phyloP scores from a whole-genome alignment of 2,797 vertebrate species.

The Takifugu rubripes region DNA sequence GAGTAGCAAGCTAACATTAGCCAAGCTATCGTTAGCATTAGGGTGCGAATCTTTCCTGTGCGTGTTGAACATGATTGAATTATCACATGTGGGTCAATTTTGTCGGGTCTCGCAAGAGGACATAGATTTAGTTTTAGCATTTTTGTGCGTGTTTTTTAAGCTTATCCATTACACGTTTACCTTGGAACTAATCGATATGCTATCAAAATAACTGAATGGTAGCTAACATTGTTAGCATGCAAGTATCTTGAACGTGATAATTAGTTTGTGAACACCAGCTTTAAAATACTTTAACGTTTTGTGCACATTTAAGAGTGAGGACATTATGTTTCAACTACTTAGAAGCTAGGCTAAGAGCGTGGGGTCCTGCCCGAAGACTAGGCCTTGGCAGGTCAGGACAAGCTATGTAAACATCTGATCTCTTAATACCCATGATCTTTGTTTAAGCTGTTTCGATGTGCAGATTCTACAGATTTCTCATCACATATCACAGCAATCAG shows the following conservation, averaged over 20 bases:
- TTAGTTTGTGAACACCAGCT: no score
- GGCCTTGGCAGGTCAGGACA: conserved; percentile 58
- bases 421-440: background rate
- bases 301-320: background rate
- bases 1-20: conserved; percentile 38
- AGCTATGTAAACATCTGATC: conserved; percentile 24
- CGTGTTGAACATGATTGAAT: conserved; percentile 10
- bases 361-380: conserved; percentile 44
- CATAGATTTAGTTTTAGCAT: conserved; percentile 11
- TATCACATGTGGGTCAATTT: conserved; percentile 5
- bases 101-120: background rate
- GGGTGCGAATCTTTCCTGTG: conserved; percentile 29
- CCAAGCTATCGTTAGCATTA: conserved; percentile 57
- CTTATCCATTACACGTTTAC: background rate
- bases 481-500: background rate
- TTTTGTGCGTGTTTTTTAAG: background rate
- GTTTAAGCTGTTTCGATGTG: background rate
- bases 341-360: conserved; percentile 39
- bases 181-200: conserved; percentile 20
- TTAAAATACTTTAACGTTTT: no score
- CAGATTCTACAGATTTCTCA: background rate
- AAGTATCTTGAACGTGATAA: no score
- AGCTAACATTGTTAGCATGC: no score
- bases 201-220: conserved; percentile 14
- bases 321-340: conserved; percentile 1